Base-by-base conservation (phyloP, 2,113 vertebrate genomes). In the Microcebus griseorufus region DNA sequence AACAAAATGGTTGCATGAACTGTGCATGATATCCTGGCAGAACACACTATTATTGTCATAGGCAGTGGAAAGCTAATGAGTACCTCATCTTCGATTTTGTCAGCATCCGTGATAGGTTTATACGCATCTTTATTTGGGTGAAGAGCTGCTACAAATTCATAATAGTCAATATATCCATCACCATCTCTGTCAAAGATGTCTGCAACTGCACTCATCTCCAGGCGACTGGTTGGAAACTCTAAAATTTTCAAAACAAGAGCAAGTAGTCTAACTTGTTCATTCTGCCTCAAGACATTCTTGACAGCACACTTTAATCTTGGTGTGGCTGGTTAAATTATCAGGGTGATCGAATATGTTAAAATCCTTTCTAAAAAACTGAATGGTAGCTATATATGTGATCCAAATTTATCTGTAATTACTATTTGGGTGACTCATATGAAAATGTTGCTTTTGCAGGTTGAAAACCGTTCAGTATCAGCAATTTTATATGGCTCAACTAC, bases 1-100 rank as follows among this genome's bases (percentile, higher is more conserved):
- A 97, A 90, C 48, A 11, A 45, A 91, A 91, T 27, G 6, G 4
- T 13, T 70, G 32, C 70, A 60, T 5, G 64, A 7, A 12, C 8
- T 64, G 20, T 29, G n/a, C 69, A 42, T 5, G 1, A 3, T 1
- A 29, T 29, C 4, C 16, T 32, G 83, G 79, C 1, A 89, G 85
- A 76, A 83, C 0, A 70, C 10, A 86, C 5, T n/a, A 12, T 5
- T 2, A 8, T 53, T 12, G 16, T 27, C 39, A 70, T 23, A n/a
- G 2, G 29, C 2, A 1, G 73, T 4, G 20, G 37, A 22, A 86
- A 42, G 13, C 65, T 3, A 83, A n/a, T 27, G 29, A 13, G 0
- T 98, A 99, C 99, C 99, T 99, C 99, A 95, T 99, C 99, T 98
- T 99, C 99, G 93, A 99, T 99, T 99, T 99, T 99, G 98, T 99